A percentile compares a stretch with the other conserved stretches of the same genome.
Evolutionary conservation across 53 echinoderm and acorn worm genomes (phyloP).

Genomic region (Apostichopus leukothele): DNA sequence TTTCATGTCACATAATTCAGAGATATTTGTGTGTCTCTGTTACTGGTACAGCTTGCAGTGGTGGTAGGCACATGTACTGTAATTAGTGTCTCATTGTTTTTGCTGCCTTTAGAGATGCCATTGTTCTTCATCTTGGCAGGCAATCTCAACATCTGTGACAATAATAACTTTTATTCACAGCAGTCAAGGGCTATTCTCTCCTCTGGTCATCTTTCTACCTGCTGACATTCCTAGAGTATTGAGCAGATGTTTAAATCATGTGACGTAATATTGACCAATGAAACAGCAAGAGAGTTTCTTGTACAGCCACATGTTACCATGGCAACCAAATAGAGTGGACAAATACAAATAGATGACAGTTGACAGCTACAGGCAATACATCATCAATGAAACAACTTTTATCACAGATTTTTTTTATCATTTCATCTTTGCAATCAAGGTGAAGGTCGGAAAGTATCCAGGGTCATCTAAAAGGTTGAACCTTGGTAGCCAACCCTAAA

Average conservation of each 20-base stretch:
- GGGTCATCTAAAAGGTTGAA: not conserved
- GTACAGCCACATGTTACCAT: not conserved
- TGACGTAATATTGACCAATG: not conserved
- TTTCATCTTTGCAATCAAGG: not conserved
- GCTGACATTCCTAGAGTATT: not conserved
- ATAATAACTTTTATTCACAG: not conserved
- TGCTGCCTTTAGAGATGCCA: too few relatives aligned
- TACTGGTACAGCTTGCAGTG: too few relatives aligned
- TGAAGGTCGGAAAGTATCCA: not conserved
- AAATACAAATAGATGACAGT: slow-evolving; percentile 6
- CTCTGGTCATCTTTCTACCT: not conserved
- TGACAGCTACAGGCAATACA: not conserved
- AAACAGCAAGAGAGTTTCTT: slow-evolving; percentile 12
- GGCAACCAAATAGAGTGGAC: slow-evolving; percentile 28
- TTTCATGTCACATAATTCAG: too few relatives aligned
- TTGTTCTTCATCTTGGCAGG: not conserved
- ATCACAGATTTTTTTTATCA: not conserved
- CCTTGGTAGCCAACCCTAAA: not conserved
- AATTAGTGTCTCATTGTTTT: too few relatives aligned
- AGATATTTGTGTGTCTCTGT: too few relatives aligned
- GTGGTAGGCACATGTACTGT: too few relatives aligned
- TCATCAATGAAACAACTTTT: not conserved
- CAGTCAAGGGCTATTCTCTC: not conserved
- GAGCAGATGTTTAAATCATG: not conserved
- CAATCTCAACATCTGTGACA: not conserved